Base-by-base conservation (phyloP, 2,113 vertebrate genomes). In the Scomber scombrus region DNA sequence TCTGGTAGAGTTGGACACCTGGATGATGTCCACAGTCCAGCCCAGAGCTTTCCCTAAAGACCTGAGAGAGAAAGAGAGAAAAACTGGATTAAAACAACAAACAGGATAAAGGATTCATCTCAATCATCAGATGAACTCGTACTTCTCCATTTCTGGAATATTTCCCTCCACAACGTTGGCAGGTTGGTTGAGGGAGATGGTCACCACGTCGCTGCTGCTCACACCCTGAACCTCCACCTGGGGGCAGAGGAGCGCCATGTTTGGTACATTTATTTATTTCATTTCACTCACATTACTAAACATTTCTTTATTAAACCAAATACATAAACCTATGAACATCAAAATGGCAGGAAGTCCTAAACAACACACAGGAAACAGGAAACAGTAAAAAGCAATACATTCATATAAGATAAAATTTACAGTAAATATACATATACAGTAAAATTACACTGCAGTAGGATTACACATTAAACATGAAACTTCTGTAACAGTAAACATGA, bases 151-250 rank as follows among this genome's bases (percentile, higher is more conserved):
- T 71, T 93, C 68, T 4, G 3, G 21, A 8, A 87, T 40, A 11
- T 93, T 92, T 47, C 47, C 90, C 75, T 95, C 93, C 65, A 96
- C 95, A 0, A 2, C 15, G 4, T 95, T 93, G 34, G 89, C 86
- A 0, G 87, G 90, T 85, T 90, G 92, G 82, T 93, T 95, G 0
- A 96, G 50, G 5, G 82, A 83, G 75, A 96, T 73, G 47, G 75
- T 64, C 62, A 94, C 94, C 1, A 94, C 21, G 23, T 95, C 92
- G 3, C 52, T 71, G 52, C 57, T 63, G 74, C 89, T 92, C 19
- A 10, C 69, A 21, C 76, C 23, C 54, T 87, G 75, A 18, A 97
- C 70, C 0, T 10, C 82, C 73, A 96, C 88, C 96, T 97, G 75
- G n/a, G 16, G 68, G 58, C 69, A 64, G 47, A 64, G 31, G 19